Percentiles rank a stretch among this genome's conserved stretches.
phyloP scores from a whole-genome alignment of 1,140 invertebrate genomes.

The Sarcophaga bullata region DNA sequence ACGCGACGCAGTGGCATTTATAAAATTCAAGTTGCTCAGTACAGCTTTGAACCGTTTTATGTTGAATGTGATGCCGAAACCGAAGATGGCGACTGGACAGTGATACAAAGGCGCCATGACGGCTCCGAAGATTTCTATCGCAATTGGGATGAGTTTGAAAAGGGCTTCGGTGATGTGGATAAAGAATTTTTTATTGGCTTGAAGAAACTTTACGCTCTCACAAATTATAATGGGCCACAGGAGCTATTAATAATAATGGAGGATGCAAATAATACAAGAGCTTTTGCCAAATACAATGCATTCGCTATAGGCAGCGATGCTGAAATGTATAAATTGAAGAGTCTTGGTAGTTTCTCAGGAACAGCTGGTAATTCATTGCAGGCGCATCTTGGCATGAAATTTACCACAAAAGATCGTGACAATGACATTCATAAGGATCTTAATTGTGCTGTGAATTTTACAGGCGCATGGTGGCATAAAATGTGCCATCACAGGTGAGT shows the following conservation, averaged over 20 bases:
- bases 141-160: not conserved
- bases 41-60: conserved; percentile 21
- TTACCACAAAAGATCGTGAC: conserved; percentile 19
- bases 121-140: conserved; percentile 10
- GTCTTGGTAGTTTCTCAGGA: not conserved
- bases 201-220: conserved; percentile 20
- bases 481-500: not conserved
- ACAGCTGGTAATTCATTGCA: conserved; percentile 4
- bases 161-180: not conserved
- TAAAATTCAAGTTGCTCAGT: not conserved
- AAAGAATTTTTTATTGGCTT: conserved; percentile 19
- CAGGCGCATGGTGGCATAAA: conserved; percentile 18
- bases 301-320: conserved; percentile 14
- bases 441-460: conserved; percentile 18
- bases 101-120: conserved; percentile 29
- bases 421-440: not conserved
- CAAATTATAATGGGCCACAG: conserved; percentile 16
- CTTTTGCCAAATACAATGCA: conserved; percentile 4
- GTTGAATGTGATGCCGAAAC: conserved; percentile 22
- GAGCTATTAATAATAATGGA: conserved; percentile 3
- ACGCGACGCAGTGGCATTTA: conserved; percentile 2
- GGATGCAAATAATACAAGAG: conserved; percentile 43
- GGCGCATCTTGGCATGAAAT: conserved; percentile 1
- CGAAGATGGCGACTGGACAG: not conserved
- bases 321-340: not conserved